These are phyloP conservation scores for Taeniopygia guttata DNA, from an alignment of 2,797 vertebrate species.

Conservation along the genomic window DNA sequence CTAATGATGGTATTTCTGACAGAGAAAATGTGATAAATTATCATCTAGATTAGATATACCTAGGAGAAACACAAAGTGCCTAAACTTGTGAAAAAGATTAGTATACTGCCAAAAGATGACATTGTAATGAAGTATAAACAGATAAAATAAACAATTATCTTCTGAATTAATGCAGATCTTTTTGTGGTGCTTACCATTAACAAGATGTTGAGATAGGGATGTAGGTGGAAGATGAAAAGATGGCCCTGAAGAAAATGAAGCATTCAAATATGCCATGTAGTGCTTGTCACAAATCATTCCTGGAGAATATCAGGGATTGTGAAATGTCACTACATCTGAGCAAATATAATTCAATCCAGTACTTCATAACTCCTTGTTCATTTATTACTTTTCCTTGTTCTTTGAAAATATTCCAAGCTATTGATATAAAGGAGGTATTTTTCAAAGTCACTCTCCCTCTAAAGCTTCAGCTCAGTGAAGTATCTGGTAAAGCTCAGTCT, in stretches of 20 bases:
- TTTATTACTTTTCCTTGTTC: not conserved
- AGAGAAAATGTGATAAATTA: not conserved
- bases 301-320: not conserved
- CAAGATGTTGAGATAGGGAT: not conserved
- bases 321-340: not conserved
- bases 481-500: not conserved
- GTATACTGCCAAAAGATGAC: not conserved
- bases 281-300: not conserved
- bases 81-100: not conserved
- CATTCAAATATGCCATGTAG: not conserved
- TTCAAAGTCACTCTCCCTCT: not conserved
- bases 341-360: not conserved
- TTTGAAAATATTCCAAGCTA: constrained; percentile 29
- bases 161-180: not conserved
- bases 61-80: not conserved
- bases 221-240: not conserved
- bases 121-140: not conserved
- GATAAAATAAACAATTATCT: not conserved
- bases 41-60: not conserved
- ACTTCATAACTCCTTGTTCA: not conserved
- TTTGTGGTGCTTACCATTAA: not conserved
- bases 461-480: not conserved
- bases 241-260: not conserved
- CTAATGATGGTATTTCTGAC: not conserved
- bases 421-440: constrained; percentile 10